Evolutionary conservation across 1,140 invertebrate genomes (phyloP).

Genomic region (Procambarus virginalis): DNA sequence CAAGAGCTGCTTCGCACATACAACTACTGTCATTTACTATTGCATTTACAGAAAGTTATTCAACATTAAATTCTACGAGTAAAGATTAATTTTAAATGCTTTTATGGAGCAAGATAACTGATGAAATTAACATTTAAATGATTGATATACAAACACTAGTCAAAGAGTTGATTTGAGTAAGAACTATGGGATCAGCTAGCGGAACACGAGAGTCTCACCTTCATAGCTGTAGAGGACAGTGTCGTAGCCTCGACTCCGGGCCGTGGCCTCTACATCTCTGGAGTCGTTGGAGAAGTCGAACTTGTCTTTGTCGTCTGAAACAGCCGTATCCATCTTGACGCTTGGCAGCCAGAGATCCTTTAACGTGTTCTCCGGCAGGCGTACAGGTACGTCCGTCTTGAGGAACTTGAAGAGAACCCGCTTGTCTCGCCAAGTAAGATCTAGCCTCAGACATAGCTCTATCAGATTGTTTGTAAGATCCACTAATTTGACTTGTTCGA

Average conservation of each 20-base stretch:
- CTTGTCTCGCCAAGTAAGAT: slow-evolving; percentile 27
- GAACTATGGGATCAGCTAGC: background rate
- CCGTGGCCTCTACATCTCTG: slow-evolving; percentile 17
- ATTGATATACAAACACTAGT: background rate
- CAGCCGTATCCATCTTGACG: slow-evolving; percentile 22
- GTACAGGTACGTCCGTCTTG: background rate
- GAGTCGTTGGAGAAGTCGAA: background rate
- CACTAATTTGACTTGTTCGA: slow-evolving; percentile 25
- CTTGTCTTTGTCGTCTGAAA: background rate
- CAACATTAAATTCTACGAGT: too few species aligned
- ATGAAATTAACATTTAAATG: background rate
- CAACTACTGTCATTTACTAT: too few species aligned
- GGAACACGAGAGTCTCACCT: background rate
- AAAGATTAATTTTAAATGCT: too few species aligned
- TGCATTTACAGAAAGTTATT: too few species aligned
- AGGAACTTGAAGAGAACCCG: slow-evolving; percentile 25
- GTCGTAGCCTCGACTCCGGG: background rate
- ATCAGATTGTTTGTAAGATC: slow-evolving; percentile 15
- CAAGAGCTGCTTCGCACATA: too few species aligned
- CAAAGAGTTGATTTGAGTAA: too few species aligned
- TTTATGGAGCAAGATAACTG: too few species aligned
- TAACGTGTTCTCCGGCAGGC: background rate
- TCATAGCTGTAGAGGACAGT: slow-evolving; percentile 11
- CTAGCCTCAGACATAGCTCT: slow-evolving; percentile 4
- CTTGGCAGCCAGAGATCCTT: slow-evolving; percentile 25